Evolutionary conservation across 1,140 invertebrate genomes (phyloP), one percentile per base, ranked within the genome.

Genomic region (Brachionus calyciflorus): DNA sequence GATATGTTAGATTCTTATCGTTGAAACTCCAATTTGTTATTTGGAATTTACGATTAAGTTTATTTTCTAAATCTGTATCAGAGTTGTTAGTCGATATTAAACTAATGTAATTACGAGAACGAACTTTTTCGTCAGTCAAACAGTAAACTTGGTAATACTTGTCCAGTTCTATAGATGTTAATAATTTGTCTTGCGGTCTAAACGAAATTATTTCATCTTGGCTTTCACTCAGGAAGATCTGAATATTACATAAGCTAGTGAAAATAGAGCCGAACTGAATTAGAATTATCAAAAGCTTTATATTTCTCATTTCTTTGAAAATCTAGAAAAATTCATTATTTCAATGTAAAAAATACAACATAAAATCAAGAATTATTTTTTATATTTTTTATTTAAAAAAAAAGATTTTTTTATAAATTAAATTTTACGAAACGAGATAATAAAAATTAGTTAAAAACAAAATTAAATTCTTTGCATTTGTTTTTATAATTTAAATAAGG

Each of bases 401-500:
- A n/a, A n/a, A n/a, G n/a, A n/a, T n/a, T n/a, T n/a, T n/a, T n/a
- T n/a, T n/a, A n/a, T n/a, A n/a, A n/a, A n/a, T n/a, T n/a, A n/a
- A n/a, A n/a, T n/a, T n/a, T n/a, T n/a, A n/a, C n/a, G n/a, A n/a
- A n/a, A n/a, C n/a, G n/a, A n/a, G n/a, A n/a, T n/a, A n/a, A n/a
- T n/a, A n/a, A 37, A 37, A 5, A 37, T 37, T 37, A 5, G 3
- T 37, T 37, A 3, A 9, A 37, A 37, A 37, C 33, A 65, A 12
- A 14, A n/a, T n/a, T 30, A 65, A 44, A 65, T 44, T 44, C 41
- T 24, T 65, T 65, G 60, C 40, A 65, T 65, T 65, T 44, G 40
- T 65, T 37, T 37, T 37, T 65, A 65, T 12, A 73, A 19, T 55
- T 73, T 73, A 55, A 73, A 73, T 40, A 28, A 30, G 37, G 69